Evolutionary conservation across 2,797 vertebrate genomes (phyloP), one percentile per base, ranked within the genome.

Genomic region (Pagetopsis macropterus): DNA sequence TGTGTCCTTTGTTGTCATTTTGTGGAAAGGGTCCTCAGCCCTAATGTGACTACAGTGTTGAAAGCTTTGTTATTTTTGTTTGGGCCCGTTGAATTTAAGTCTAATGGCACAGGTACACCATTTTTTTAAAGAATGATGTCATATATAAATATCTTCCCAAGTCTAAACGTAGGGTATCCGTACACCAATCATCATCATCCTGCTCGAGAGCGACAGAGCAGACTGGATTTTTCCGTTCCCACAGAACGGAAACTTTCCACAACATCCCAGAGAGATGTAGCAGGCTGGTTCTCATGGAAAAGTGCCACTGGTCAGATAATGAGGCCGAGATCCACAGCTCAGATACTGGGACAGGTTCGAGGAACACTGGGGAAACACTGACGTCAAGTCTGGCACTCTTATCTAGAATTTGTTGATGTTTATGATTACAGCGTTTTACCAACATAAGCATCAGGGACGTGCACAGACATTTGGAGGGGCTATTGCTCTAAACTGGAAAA

Each of bases 201-300:
- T 14, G 31, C 63, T 37, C 44, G 48, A 3, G 2, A 15, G 70
- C 72, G 75, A 56, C 19, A 59, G 10, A 0, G 52, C 31, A 46
- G 19, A 17, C 49, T n/a, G 58, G 64, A 62, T 83, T 72, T 87
- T 91, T 88, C 89, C 86, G 16, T 91, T 92, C 91, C 87, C 87
- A 89, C 83, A 69, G 37, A 76, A 10, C 1, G 31, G 60, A 75
- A 85, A 82, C 27, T 84, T 91, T 86, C 82, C 91, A 88, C 77
- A 61, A 65, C 73, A 61, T 84, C 78, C 71, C 44, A 61, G 46
- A 70, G 70, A 76, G 65, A 58, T 21, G 49, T 10, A 70, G 48
- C 46, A 1, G 37, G 4, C 71, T 69, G 78, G 83, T 88, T 91
- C 85, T 87, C 87, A 87, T 81, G 87, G 76, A 81, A 75, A 56